A percentile compares a stretch with the other conserved stretches of the same genome.
phyloP scores from a whole-genome alignment of 2,797 vertebrate species.

The Hydrophis major region DNA sequence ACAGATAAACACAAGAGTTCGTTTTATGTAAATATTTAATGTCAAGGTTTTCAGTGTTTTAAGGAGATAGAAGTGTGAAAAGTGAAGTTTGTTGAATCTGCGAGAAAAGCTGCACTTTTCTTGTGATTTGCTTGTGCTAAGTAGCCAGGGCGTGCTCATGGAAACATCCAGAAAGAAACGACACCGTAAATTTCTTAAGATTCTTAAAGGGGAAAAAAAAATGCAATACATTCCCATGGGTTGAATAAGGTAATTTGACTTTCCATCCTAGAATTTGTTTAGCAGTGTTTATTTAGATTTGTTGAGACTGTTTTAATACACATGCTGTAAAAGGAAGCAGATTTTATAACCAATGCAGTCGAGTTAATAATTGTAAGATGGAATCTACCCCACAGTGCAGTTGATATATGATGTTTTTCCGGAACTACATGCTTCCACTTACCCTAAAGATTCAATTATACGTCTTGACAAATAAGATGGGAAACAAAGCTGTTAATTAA shows the following conservation, averaged over 20 bases:
- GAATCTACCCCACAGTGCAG: background rate
- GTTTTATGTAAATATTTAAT: slow-evolving; percentile 38
- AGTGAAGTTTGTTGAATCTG: background rate
- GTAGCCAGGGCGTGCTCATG: background rate
- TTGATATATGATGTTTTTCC: background rate
- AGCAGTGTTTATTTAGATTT: background rate
- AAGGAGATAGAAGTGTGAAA: slow-evolving; percentile 1
- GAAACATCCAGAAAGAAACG: background rate
- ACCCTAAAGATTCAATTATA: background rate
- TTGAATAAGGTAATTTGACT: background rate
- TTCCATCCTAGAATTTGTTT: background rate
- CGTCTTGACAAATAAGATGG: background rate
- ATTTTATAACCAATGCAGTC: background rate
- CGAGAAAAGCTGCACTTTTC: slow-evolving; percentile 6
- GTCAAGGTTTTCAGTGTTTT: slow-evolving; percentile 5
- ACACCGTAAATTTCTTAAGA: background rate
- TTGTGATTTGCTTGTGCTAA: slow-evolving; percentile 5
- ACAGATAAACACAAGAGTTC: slow-evolving; percentile 4
- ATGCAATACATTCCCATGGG: background rate
- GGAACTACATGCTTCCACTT: background rate
- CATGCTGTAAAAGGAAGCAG: background rate
- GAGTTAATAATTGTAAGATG: background rate
- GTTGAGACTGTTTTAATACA: background rate
- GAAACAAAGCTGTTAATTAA: background rate
- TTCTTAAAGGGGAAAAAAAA: background rate